These are phyloP conservation scores for Egretta garzetta DNA, from an alignment of 2,113 vertebrate species.

Conservation along the genomic window DNA sequence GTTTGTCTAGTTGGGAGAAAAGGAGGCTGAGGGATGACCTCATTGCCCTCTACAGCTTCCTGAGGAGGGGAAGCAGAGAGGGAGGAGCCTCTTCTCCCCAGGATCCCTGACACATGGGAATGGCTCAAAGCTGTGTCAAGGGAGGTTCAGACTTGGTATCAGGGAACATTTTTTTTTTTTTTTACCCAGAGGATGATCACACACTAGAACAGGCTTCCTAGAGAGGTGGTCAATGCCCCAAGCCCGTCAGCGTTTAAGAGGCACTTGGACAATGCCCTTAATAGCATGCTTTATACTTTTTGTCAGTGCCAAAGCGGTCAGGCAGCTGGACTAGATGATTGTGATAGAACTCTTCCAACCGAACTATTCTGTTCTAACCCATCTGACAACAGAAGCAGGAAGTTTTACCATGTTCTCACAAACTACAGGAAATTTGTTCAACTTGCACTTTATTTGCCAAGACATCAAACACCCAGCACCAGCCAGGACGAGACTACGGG, in stretches of 20 bases:
- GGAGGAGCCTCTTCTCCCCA: not conserved
- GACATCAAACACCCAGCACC: not conserved
- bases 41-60: not conserved
- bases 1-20: not conserved
- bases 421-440: not conserved
- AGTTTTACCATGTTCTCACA: not conserved
- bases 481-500: accelerated
- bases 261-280: not conserved
- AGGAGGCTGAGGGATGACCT: not conserved
- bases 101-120: not conserved
- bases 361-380: not conserved
- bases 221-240: too few species aligned
- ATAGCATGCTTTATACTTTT: too few species aligned
- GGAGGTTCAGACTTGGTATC: not conserved
- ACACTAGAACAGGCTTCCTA: not conserved
- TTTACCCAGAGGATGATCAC: not conserved
- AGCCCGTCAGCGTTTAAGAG: not conserved
- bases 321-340: not conserved
- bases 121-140: not conserved
- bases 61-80: not conserved
- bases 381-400: not conserved
- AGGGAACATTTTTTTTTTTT: not conserved
- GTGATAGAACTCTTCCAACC: accelerated
- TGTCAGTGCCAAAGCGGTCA: not conserved
- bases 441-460: not conserved